phyloP scores from a whole-genome alignment of 2,797 vertebrate species.

The Betta splendens region DNA sequence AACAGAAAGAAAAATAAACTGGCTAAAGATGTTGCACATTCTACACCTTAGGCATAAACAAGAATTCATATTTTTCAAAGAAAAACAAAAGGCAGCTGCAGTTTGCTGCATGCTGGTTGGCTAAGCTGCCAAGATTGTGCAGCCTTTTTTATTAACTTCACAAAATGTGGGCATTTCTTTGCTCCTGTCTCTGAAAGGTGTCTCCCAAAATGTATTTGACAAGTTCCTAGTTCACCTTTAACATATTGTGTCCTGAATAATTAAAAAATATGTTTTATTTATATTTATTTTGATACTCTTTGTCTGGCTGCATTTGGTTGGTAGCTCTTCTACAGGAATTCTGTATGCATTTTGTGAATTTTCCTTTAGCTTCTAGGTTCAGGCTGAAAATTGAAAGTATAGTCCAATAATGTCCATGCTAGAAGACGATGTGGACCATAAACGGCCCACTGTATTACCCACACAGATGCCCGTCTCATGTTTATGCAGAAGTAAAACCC shows the following conservation, averaged over 20 bases:
- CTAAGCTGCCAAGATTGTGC: slow-evolving; percentile 42
- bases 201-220: slow-evolving; percentile 9
- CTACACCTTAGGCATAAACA: slow-evolving; percentile 55
- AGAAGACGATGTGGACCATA: background rate
- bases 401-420: slow-evolving; percentile 1
- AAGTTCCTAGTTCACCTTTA: slow-evolving; percentile 1
- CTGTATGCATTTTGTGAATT: background rate
- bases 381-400: background rate
- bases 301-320: slow-evolving; percentile 15
- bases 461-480: background rate
- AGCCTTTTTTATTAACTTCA: slow-evolving; percentile 9
- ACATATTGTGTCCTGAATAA: background rate
- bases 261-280: too few relatives aligned
- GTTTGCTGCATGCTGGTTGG: slow-evolving; percentile 25
- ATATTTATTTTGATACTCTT: too few relatives aligned
- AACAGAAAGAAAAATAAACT: background rate
- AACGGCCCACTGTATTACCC: background rate
- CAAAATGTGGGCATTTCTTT: slow-evolving; percentile 5
- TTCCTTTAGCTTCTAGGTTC: slow-evolving; percentile 7
- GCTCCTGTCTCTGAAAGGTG: too few relatives aligned
- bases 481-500: slow-evolving; percentile 36
- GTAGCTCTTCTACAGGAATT: slow-evolving; percentile 11
- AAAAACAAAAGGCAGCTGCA: slow-evolving; percentile 36
- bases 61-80: slow-evolving; percentile 32
- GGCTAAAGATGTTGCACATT: slow-evolving; percentile 45